These are phyloP conservation scores for Melanocharis versteri DNA, from an alignment of 2,113 vertebrate species.

Conservation along the genomic window DNA sequence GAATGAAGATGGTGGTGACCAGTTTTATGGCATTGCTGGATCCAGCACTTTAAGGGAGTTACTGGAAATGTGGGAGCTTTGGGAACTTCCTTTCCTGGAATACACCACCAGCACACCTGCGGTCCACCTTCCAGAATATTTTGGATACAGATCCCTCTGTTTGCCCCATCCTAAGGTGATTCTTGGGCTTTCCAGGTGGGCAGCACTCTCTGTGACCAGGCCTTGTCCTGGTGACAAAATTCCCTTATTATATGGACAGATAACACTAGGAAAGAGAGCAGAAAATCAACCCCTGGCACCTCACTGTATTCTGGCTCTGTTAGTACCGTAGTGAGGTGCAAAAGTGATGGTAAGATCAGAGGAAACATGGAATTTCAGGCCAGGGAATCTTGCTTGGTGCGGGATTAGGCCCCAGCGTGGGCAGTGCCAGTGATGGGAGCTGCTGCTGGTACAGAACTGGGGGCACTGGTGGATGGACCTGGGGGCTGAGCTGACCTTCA, in stretches of 20 bases:
- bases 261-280: not conserved
- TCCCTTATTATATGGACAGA: not conserved
- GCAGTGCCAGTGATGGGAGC: not conserved
- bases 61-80: not conserved
- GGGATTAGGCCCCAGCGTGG: rapidly evolving
- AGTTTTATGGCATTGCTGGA: not conserved
- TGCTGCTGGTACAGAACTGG: not conserved
- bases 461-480: not conserved
- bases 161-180: not conserved
- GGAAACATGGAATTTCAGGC: not conserved
- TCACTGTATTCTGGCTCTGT: not conserved
- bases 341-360: not conserved
- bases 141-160: not conserved
- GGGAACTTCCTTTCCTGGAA: not conserved
- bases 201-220: not conserved
- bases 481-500: not conserved
- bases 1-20: not conserved
- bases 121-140: not conserved
- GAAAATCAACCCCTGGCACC: not conserved
- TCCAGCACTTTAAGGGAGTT: not conserved
- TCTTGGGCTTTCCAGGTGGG: not conserved
- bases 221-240: not conserved
- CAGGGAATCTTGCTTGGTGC: not conserved
- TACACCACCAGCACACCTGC: not conserved
- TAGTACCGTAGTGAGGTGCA: not conserved